Conservation (phyloP, 2,888 invertebrate species). For the Labia minor region DNA sequence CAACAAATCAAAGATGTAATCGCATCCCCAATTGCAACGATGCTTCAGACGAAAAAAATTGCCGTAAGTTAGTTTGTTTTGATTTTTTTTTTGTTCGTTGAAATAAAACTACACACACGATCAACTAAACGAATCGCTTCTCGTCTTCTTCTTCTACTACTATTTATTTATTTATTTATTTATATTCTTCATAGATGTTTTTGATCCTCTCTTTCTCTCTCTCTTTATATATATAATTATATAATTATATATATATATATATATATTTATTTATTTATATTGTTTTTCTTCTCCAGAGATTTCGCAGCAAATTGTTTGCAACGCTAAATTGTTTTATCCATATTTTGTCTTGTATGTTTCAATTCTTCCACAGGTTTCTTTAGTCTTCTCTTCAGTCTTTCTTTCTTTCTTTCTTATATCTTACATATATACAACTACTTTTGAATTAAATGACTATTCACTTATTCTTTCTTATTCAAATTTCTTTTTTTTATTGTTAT, state of each 20-base stretch:
- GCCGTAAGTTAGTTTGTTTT: constrained; percentile 37
- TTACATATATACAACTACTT: not conserved
- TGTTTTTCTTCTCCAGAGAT: not conserved
- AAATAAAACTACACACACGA: not conserved
- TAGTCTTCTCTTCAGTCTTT: not conserved
- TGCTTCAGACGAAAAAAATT: constrained; percentile 44
- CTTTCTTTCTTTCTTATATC: not conserved
- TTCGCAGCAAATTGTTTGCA: not conserved
- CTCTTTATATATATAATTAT: too few relatives aligned
- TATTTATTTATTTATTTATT: too few relatives aligned
- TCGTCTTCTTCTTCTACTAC: not conserved
- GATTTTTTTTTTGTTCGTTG: too few relatives aligned
- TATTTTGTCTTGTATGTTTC: constrained; percentile 1
- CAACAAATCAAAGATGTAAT: constrained; percentile 46
- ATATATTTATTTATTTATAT: too few relatives aligned
- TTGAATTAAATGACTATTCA: too few relatives aligned
- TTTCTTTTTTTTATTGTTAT: too few relatives aligned
- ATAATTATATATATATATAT: too few relatives aligned
- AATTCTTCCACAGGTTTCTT: not conserved
- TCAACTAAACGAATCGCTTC: not conserved
- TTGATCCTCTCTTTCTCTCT: not conserved
- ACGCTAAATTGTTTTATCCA: not conserved
- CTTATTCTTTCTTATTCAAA: too few relatives aligned
- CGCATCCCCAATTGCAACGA: constrained; percentile 47
- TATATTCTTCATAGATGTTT: not conserved